Evolutionary conservation across 2,113 vertebrate species (phyloP).

Genomic region (Scomber japonicus): DNA sequence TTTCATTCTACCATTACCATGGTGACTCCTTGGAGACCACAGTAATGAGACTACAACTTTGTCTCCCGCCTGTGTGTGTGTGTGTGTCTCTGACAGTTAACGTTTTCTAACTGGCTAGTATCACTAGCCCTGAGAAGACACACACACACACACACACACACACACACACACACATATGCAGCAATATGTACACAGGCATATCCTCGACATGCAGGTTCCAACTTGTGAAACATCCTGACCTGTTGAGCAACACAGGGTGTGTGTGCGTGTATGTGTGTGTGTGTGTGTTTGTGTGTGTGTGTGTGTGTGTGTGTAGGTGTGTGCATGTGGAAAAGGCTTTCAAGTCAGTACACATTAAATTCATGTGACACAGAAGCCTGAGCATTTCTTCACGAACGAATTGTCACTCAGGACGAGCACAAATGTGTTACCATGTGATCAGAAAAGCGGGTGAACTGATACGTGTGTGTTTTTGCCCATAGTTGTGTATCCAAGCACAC

Average conservation of each 20-base stretch:
- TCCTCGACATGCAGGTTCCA: conserved; percentile 56
- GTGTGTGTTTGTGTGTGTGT: conserved; percentile 8
- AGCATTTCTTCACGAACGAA: conserved; percentile 1
- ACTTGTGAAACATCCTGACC: conserved; percentile 78
- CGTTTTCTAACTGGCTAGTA: conserved; percentile 28
- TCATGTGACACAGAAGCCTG: conserved; percentile 11
- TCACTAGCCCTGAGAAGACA: not conserved
- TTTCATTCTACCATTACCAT: conserved; percentile 78
- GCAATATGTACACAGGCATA: conserved; percentile 29
- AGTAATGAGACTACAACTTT: conserved; percentile 70
- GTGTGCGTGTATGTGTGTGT: conserved; percentile 9
- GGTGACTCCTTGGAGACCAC: conserved; percentile 74
- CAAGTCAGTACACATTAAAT: not conserved
- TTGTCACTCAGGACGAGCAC: conserved; percentile 7
- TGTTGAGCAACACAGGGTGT: conserved; percentile 70
- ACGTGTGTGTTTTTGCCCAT: conserved; percentile 42
- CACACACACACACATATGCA: not conserved
- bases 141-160: conserved; percentile 26
- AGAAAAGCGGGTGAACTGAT: conserved; percentile 9
- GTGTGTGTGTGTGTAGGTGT: conserved; percentile 9
- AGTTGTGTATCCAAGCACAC: conserved; percentile 8
- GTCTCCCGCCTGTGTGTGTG: conserved; percentile 27
- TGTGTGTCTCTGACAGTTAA: conserved; percentile 51
- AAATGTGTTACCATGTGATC: conserved; percentile 48
- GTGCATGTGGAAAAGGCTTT: conserved; percentile 3